phyloP scores from a whole-genome alignment of 2,113 vertebrate species.

The Phoenicopterus ruber region DNA sequence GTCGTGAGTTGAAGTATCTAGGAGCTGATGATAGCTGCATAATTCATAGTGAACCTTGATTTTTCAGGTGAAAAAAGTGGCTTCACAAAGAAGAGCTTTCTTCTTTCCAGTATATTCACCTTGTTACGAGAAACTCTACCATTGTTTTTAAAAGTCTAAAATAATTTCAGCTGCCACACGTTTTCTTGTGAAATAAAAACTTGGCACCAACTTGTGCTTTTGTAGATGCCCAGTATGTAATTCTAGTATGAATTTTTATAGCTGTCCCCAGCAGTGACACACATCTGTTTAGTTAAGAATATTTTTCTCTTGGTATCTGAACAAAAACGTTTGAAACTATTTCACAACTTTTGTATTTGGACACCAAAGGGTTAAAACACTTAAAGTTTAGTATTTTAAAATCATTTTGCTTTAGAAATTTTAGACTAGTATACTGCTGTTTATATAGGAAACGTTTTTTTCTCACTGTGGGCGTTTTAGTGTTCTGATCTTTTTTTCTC shows the following conservation, averaged over 20 bases:
- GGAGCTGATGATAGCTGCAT: neutral
- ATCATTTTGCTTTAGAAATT: conserved; percentile 59
- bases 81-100: neutral
- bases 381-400: conserved; percentile 39
- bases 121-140: neutral
- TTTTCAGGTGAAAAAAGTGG: neutral
- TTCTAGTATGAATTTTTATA: conserved; percentile 15
- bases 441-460: conserved; percentile 52
- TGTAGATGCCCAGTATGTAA: conserved; percentile 49
- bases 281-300: conserved; percentile 14
- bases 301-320: conserved; percentile 48
- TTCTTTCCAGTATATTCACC: neutral
- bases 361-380: conserved; percentile 82
- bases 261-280: conserved; percentile 1
- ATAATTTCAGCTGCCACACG: neutral
- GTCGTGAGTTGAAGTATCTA: neutral
- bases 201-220: conserved; percentile 76
- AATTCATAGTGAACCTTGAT: neutral
- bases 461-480: conserved; percentile 70
- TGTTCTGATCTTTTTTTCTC: conserved; percentile 69
- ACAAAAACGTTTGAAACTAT: conserved; percentile 15
- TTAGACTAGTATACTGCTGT: conserved; percentile 66
- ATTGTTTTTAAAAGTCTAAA: neutral
- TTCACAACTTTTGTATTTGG: conserved; percentile 64
- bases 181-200: conserved; percentile 71